phyloP scores from a whole-genome alignment of 2,888 invertebrate species.

The Rotaria sp. region DNA sequence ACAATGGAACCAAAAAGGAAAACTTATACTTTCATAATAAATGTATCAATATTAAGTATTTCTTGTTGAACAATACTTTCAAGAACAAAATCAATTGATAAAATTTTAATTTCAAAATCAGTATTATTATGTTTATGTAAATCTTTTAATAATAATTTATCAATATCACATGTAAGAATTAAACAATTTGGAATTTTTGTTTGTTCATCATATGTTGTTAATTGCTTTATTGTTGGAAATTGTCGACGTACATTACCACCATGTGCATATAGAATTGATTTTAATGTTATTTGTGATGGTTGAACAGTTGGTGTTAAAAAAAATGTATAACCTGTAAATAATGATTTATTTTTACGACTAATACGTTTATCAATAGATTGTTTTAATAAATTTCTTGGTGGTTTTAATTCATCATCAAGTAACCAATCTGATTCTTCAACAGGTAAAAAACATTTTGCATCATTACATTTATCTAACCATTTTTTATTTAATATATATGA shows the following conservation, averaged over 20 bases:
- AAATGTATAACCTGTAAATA: conserved; percentile 23
- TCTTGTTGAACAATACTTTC: conserved; percentile 28
- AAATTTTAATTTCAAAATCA: not conserved
- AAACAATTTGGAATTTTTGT: not conserved
- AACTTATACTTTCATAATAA: not conserved
- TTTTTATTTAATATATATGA: conserved; percentile 22
- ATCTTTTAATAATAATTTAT: conserved; percentile 25
- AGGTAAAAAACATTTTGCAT: not conserved
- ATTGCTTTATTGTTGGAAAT: conserved; percentile 21
- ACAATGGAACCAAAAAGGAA: not conserved
- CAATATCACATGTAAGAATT: conserved; percentile 26
- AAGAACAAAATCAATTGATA: conserved; percentile 1
- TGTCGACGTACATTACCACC: not conserved
- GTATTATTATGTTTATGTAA: conserved; percentile 13
- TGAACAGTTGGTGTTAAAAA: conserved; percentile 16
- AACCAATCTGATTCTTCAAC: not conserved
- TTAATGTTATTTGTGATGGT: conserved; percentile 12
- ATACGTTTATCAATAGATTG: not conserved
- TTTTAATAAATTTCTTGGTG: not conserved
- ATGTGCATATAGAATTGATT: not conserved
- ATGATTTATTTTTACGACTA: not conserved
- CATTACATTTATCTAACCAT: conserved; percentile 24
- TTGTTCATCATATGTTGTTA: not conserved
- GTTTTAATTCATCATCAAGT: not conserved
- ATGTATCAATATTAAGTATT: conserved; percentile 8